A percentile compares a stretch with the other conserved stretches of the same genome.
Evolutionary conservation across 1,140 invertebrate genomes (phyloP).

Genomic region (Brachionus calyciflorus): DNA sequence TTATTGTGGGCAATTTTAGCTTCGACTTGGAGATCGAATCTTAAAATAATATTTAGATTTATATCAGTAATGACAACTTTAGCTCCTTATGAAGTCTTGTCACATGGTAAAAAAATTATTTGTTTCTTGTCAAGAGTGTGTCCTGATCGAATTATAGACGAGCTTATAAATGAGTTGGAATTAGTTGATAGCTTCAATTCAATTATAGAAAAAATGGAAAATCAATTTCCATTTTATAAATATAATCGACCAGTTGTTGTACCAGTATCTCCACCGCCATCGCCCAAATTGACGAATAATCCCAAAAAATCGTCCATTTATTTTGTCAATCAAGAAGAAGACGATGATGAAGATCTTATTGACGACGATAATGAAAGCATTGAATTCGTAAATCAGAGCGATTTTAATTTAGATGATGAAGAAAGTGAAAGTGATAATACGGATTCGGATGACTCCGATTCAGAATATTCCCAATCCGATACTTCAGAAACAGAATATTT

Average conservation of each 20-base stretch:
- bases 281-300: conserved; percentile 7
- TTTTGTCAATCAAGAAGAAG: conserved; percentile 61
- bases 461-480: neutral
- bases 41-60: conserved; percentile 95
- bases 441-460: neutral
- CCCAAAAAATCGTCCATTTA: conserved; percentile 18
- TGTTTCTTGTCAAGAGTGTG: conserved; percentile 83
- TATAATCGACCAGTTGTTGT: neutral
- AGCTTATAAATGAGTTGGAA: conserved; percentile 86
- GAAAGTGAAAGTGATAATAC: neutral
- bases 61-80: conserved; percentile 91
- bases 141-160: conserved; percentile 85
- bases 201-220: neutral
- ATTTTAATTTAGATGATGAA: neutral
- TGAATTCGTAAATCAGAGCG: conserved; percentile 56
- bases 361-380: conserved; percentile 47
- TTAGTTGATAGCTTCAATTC: conserved; percentile 48
- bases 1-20: conserved; percentile 91
- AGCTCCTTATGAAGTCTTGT: conserved; percentile 83
- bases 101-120: conserved; percentile 88
- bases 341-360: conserved; percentile 49
- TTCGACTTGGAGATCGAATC: conserved; percentile 86
- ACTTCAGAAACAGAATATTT: neutral
- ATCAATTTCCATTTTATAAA: conserved; percentile 17
- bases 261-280: neutral